phyloP scores from a whole-genome alignment of 1,140 invertebrate species.

The Charaxes varanes region DNA sequence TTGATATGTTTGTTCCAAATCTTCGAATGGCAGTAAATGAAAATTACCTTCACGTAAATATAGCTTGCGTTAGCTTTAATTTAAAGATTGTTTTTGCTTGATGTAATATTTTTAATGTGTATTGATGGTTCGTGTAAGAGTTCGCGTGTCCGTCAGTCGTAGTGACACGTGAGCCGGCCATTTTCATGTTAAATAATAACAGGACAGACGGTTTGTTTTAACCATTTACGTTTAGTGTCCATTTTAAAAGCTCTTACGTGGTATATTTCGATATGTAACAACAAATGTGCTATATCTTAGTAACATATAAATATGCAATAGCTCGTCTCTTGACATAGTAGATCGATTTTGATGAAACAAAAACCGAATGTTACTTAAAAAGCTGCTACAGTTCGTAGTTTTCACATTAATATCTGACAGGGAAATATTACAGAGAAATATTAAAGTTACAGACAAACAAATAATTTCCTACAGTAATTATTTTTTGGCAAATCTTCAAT shows the following conservation, averaged over 20 bases:
- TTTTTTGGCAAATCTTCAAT: no score
- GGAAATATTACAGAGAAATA: no score
- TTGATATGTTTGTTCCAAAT: conserved; percentile 45
- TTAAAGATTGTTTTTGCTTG: conserved; percentile 13
- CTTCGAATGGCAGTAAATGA: conserved; percentile 27
- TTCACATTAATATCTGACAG: no score
- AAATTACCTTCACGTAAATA: conserved; percentile 6
- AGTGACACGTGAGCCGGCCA: conserved; percentile 45
- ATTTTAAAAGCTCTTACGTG: background rate
- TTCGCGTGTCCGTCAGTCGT: conserved; percentile 41
- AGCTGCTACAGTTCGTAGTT: no score
- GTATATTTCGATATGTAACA: background rate
- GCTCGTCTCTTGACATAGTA: no score
- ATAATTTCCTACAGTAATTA: no score
- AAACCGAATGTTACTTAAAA: no score
- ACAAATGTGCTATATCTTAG: conserved; percentile 1
- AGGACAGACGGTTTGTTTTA: conserved; percentile 27
- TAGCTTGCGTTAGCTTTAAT: background rate
- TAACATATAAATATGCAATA: background rate
- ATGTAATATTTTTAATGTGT: conserved; percentile 13
- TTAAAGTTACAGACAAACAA: no score
- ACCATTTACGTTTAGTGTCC: conserved; percentile 12
- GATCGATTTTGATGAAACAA: no score
- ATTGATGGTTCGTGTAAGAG: conserved; percentile 23
- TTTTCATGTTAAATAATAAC: conserved; percentile 31